Evolutionary conservation across 2,113 vertebrate genomes (phyloP).

Genomic region (Pycnonotus jocosus): DNA sequence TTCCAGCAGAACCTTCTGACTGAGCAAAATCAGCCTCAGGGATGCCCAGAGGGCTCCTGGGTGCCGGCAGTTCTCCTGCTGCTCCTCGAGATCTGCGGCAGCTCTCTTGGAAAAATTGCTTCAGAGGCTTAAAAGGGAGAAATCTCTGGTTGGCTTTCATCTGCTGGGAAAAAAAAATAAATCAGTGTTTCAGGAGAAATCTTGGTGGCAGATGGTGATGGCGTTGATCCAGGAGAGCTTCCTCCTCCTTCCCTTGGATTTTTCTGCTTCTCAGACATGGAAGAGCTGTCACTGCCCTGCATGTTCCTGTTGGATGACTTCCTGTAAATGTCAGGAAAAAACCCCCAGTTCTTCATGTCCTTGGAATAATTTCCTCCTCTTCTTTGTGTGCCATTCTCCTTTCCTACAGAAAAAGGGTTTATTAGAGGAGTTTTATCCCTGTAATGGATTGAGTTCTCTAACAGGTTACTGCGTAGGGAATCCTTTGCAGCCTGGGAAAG

Average conservation of each 20-base stretch:
- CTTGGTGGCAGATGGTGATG: constrained; percentile 5
- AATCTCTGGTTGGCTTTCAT: not conserved
- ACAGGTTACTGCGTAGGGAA: not conserved
- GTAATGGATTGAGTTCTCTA: not conserved
- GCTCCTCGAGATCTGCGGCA: not conserved
- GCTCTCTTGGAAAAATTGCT: not conserved
- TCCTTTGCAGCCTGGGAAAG: not conserved
- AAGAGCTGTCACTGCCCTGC: not conserved
- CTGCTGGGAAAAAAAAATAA: not conserved
- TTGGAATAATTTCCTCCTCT: not conserved
- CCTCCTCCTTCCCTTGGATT: constrained; percentile 5
- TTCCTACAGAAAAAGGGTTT: not conserved
- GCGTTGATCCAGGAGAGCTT: not conserved
- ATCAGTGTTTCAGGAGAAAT: not conserved
- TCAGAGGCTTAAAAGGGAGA: not conserved
- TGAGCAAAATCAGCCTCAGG: not conserved
- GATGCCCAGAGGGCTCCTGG: not conserved
- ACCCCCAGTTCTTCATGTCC: not conserved
- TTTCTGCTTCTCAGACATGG: not conserved
- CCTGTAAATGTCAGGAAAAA: not conserved
- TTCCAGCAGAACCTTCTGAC: not conserved
- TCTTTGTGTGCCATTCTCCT: not conserved
- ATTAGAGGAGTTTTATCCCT: not conserved
- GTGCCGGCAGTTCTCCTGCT: not conserved
- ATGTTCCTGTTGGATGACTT: not conserved